phyloP scores from a whole-genome alignment of 2,888 invertebrate genomes.

The Hirtodrosophila cameraria region DNA sequence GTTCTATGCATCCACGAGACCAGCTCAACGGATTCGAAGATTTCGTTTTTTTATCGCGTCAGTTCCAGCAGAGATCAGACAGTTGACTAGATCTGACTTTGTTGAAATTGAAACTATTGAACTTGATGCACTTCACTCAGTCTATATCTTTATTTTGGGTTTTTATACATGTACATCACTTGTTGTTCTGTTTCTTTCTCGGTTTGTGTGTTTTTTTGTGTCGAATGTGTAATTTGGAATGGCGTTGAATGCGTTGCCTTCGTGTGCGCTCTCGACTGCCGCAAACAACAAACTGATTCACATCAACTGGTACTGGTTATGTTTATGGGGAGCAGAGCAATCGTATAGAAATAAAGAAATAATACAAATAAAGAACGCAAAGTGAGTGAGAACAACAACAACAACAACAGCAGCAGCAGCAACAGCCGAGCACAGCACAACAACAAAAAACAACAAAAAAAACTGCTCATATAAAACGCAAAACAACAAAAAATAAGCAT shows the following conservation, averaged over 20 bases:
- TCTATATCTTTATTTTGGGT: constrained; percentile 4
- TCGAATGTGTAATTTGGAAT: constrained; percentile 24
- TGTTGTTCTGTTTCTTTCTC: constrained; percentile 35
- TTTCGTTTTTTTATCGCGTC: constrained; percentile 29
- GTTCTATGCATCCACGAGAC: constrained; percentile 54
- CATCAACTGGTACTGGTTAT: constrained; percentile 59
- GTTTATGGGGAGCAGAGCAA: constrained; percentile 59
- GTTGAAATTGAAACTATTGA: constrained; percentile 18
- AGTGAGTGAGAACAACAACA: constrained; percentile 31
- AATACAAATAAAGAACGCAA: constrained; percentile 39
- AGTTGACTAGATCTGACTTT: constrained; percentile 47
- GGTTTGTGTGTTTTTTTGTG: no score
- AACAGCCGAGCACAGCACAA: no score
- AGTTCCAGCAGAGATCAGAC: constrained; percentile 34
- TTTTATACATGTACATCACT: constrained; percentile 23
- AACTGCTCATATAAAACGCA: constrained; percentile 25
- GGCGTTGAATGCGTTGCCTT: constrained; percentile 29
- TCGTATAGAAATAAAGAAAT: constrained; percentile 60
- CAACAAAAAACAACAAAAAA: neutral
- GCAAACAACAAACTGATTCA: constrained; percentile 76
- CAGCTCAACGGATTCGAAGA: constrained; percentile 39
- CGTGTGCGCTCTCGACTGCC: constrained; percentile 73
- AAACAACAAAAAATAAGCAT: constrained; percentile 38
- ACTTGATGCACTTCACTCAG: constrained; percentile 30
- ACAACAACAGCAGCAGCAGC: constrained; percentile 17